Base-by-base conservation (phyloP, 2,113 vertebrate genomes). In the Columbina picui region DNA sequence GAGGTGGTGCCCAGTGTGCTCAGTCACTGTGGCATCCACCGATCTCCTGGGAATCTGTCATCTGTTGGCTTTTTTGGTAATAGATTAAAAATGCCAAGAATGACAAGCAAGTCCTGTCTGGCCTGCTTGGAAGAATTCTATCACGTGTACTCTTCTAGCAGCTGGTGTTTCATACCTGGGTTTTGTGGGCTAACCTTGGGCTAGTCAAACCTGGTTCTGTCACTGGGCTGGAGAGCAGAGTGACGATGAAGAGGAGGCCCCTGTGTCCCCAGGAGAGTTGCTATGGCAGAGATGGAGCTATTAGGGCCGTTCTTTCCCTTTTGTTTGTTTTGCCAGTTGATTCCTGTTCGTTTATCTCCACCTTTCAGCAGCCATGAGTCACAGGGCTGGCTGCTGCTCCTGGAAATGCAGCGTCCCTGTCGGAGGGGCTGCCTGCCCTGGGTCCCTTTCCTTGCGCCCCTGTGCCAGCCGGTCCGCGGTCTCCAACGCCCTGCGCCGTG, bases 51-150 rank as follows among this genome's bases (percentile, higher is more conserved):
- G 59, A 55, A 43, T 84, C 38, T 70, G 15, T 64, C n/a, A 73
- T 84, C 21, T 45, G 30, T 69, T 89, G 94, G 22, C 16, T 65
- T 61, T 73, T 90, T 91, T 81, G 59, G 59, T 87, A 81, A 84
- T 45, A 53, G 39, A 81, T 77, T 61, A 50, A 61, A 89, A 94
- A 87, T 63, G 41, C 45, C 20, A 69, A 65, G 64, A 59, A 69
- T 12, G 55, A 96, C 45, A 84, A 90, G 68, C 50, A 83, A 73
- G 49, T 91, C 80, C 80, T 77, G 76, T 89, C 68, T 95, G 75
- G 52, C 53, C 67, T 2, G 2, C 63, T 88, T 68, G 50, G 53
- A 77, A 68, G 36, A 57, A 80, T 63, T 67, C 2, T 56, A 29
- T 77, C 14, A 3, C 1, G 1, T 57, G 57, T 73, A 3, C 18